Percentiles rank a stretch among this genome's conserved stretches.
phyloP scores from a whole-genome alignment of 2,797 vertebrate genomes.

The Novumbra hubbsi region DNA sequence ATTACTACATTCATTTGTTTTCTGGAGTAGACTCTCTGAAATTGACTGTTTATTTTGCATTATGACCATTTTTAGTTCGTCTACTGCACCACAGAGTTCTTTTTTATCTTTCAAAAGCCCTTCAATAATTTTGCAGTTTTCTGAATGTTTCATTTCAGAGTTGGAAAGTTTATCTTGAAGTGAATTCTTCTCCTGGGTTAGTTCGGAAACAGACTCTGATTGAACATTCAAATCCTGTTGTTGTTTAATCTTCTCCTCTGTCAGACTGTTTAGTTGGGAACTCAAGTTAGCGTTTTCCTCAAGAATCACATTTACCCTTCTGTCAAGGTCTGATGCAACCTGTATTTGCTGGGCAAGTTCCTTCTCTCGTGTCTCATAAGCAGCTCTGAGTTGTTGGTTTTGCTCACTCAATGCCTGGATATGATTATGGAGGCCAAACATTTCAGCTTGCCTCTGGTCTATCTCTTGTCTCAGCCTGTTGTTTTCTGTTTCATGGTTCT shows the following conservation, averaged over 20 bases:
- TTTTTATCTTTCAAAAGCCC: conserved; percentile 72
- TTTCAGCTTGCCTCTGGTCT: conserved; percentile 39
- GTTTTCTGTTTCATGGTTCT: conserved; percentile 47
- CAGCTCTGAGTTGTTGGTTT: conserved; percentile 51
- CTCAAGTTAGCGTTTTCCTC: conserved; percentile 58
- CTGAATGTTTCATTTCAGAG: conserved; percentile 63
- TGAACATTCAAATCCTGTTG: conserved; percentile 65
- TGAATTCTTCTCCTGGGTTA: conserved; percentile 56
- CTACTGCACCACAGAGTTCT: conserved; percentile 53
- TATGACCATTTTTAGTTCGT: conserved; percentile 65
- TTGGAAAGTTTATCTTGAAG: conserved; percentile 62
- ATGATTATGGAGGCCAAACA: conserved; percentile 39
- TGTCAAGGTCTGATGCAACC: conserved; percentile 60
- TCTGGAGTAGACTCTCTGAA: conserved; percentile 70
- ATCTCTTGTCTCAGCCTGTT: conserved; percentile 51
- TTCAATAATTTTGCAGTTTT: conserved; percentile 61
- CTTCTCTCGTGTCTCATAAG: conserved; percentile 65
- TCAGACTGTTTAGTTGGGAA: conserved; percentile 63
- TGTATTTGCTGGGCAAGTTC: conserved; percentile 63
- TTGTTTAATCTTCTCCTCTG: conserved; percentile 67
- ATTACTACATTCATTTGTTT: conserved; percentile 70
- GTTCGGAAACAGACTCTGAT: conserved; percentile 52
- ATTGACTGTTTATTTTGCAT: conserved; percentile 65
- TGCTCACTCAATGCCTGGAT: conserved; percentile 48
- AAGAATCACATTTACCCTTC: conserved; percentile 38